Base-by-base conservation (phyloP, 2,888 invertebrate species). In the Tachina grossa region DNA sequence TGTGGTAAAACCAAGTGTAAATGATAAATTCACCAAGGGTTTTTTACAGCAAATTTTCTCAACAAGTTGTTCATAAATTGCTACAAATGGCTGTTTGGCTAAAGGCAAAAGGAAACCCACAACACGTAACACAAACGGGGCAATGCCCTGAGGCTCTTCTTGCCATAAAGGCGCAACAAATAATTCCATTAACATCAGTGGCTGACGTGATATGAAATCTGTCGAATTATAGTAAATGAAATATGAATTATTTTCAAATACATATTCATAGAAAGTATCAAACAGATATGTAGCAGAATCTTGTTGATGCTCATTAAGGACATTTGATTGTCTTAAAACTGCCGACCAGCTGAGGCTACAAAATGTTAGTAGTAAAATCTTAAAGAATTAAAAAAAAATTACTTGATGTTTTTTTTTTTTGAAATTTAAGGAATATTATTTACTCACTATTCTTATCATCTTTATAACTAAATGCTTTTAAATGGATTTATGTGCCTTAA, bases 1-100 rank as follows among this genome's bases (percentile, higher is more conserved):
- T 11, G 76, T 72, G 9, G 51, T 77, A 19, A 82, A 68, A 22
- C 69, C 61, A 41, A 85, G 65, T 68, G 81, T 81, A 16, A 59
- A 59, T 16, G 47, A 59, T 11, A 69, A 39, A 78, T 63, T 82
- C 9, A 41, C 69, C 69, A 78, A 59, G 1, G 78, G 74, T 39
- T 82, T 78, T 9, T 55, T 41, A 11, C 43, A 57, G 31, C 57
- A 51, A 13, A 66, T 9, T 14, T 74, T 66, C 0, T 71, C 45
- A 3, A 45, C 1, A 3, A 69, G 4, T 5, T 57, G 13, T 9
- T 82, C 47, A 57, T 47, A 61, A 13, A 55, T 41, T 41, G 10
- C n/a, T 19, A 0, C 13, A 3, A 69, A 31, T 6, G 63, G 61
- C 14, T 76, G 47, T 22, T 39, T 47, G 9, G 16, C 39, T 10